Base-by-base conservation (phyloP, 2,113 vertebrate genomes). In the Gopherus flavomarginatus region DNA sequence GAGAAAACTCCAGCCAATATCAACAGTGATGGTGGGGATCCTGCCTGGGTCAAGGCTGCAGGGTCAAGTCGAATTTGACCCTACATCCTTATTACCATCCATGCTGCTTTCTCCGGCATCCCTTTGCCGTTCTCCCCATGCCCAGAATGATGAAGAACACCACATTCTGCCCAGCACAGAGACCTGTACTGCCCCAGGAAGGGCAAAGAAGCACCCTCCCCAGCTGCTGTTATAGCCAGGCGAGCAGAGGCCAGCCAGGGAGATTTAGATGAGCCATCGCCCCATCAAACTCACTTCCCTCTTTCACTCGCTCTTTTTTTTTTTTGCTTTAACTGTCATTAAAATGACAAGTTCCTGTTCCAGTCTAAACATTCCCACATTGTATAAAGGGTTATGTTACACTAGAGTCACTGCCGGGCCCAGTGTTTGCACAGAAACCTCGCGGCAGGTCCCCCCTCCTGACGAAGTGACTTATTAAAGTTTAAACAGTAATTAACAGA, bases 281-380 rank as follows among this genome's bases (percentile, higher is more conserved):
- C 97, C 98, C 95, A 97, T 97, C 97, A 96, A 97, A 96, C 90
- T 96, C 88, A 91, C 95, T 96, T 96, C 97, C 97, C 93, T 90
- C 96, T 97, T 97, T 96, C 96, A 96, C 91, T 92, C 10, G 90
- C 95, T 93, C 92, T 84, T 72, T 95, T 82, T 90, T 97, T 97
- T 90, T 27, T 7, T 88, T 94, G 89, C 82, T 98, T 96, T 95
- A 98, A 98, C 98, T 97, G 97, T 98, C 98, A 99, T 99, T 99
- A 99, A 99, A 99, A 99, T 98, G 99, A 99, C 99, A 99, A 97
- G 98, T 99, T 99, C 99, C 98, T 98, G 98, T 99, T 99, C 98
- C 99, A 99, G 99, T 99, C 98, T 98, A 99, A 99, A 99, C 99
- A 99, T 99, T 99, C 99, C 99, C 99, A 99, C 99, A 99, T 98